phyloP scores from a whole-genome alignment of 2,113 vertebrate genomes.

The Egretta garzetta region DNA sequence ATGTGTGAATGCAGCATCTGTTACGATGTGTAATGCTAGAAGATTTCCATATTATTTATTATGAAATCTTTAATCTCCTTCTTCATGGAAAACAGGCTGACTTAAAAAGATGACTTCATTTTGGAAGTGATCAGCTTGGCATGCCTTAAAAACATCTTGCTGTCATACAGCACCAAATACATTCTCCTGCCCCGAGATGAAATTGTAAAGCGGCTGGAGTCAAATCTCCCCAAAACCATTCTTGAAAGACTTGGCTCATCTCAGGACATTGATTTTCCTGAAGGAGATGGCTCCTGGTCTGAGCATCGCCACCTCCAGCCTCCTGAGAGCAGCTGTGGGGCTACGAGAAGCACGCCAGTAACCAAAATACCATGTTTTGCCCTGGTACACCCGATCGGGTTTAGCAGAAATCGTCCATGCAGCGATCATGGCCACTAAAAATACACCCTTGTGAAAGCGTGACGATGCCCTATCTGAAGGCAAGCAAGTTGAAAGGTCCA shows the following conservation, averaged over 20 bases:
- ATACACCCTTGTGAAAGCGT: not conserved
- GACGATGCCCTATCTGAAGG: not conserved
- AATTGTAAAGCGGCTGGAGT: not conserved
- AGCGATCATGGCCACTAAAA: not conserved
- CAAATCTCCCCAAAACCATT: not conserved
- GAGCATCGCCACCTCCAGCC: not conserved
- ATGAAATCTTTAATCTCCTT: not conserved
- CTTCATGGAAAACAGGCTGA: not conserved
- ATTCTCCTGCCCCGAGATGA: not conserved
- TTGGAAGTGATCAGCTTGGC: not conserved
- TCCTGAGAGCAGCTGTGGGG: not conserved
- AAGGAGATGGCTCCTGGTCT: not conserved
- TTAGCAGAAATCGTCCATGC: not conserved
- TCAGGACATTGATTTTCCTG: not conserved
- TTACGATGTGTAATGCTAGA: not conserved
- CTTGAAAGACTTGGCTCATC: not conserved
- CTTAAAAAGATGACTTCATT: not conserved
- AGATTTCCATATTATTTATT: not conserved
- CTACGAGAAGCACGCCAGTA: not conserved
- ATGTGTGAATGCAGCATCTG: not conserved
- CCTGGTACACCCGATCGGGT: accelerated
- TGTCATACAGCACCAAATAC: not conserved
- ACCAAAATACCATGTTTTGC: not conserved
- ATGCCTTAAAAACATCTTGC: not conserved
- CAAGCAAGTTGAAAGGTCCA: not conserved